Base-by-base conservation (phyloP, 2,113 vertebrate genomes). In the Baryphthengus martii region DNA sequence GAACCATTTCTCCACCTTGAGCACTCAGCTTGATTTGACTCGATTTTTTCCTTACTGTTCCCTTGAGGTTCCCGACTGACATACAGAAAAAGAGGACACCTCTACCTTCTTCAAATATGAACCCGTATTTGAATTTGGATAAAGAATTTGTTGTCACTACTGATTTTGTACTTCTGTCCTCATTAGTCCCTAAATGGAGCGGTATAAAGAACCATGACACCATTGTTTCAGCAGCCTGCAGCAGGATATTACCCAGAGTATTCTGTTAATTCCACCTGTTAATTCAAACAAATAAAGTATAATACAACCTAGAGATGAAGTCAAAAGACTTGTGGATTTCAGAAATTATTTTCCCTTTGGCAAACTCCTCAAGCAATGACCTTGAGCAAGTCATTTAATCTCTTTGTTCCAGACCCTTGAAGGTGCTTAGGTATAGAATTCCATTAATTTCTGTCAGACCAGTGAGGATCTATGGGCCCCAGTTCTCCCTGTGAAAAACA, bases 361-460 rank as follows among this genome's bases (percentile, higher is more conserved):
- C 23, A 85, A 75, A 40, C 26, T 91, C 77, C 49, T 89, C 76
- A 58, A 85, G 28, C 7, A 89, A 47, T 52, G 49, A 95, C 84
- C 65, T 95, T 91, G 72, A 94, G 44, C 24, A 84, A 87, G 39
- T 81, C 0, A 87, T 56, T 89, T 82, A 85, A 65, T 76, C 49
- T 85, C 35, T 81, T 75, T 87, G 44, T 85, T 87, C 19, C 73
- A 79, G 73, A 95, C 53, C 17, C 79, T 81, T 83, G 68, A 52
- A 89, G 72, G 70, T 92, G 80, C 24, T 77, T 86, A 86, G 49
- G 53, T 88, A 56, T 73, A 33, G 53, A 83, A 88, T 92, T 92
- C 50, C 63, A 93, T 92, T 93, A 90, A 93, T 93, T 97, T 93
- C 63, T 42, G 9, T 59, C 75, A 93, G 59, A 76, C 40, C 76